Base-by-base conservation (phyloP, 2,113 vertebrate species). In the Brachyhypopomus occidentalis region DNA sequence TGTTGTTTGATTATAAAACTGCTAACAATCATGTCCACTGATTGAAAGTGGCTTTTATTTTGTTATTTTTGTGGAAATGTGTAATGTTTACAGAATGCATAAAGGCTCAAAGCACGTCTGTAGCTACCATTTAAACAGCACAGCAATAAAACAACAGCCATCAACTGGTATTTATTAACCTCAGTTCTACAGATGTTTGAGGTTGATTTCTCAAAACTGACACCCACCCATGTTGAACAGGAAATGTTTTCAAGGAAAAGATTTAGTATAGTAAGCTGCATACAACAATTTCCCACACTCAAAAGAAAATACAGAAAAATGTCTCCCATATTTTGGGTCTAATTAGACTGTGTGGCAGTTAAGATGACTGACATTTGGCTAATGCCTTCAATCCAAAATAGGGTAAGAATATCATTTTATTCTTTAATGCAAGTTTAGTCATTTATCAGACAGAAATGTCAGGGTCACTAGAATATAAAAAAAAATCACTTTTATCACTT, bases 201-300 rank as follows among this genome's bases (percentile, higher is more conserved):
- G 36, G 36, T 41, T 16, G 41, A 9, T 72, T 80, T n/a, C 60
- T 67, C 69, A 78, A 55, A 79, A 11, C 34, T 12, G 30, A 79
- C 64, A 66, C 75, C 69, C 36, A 79, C 71, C 36, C 69, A 2
- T 75, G 45, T 52, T 52, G 45, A 52, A 72, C 23, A 79, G 75
- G 78, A 87, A 78, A 64, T 69, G 36, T 30, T 77, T 72, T 56
- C 25, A 71, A 67, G 23, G 12, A 84, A 70, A 52, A 63, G 2
- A 60, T 58, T 48, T 14, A 66, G n/a, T 67, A 58, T 58, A 66
- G 16, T 67, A 70, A 27, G 59, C 66, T 52, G 52, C 5, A 48
- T 12, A 74, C 23, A n/a, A 71, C 20, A 14, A 7, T 5, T 11
- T 19, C 2, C 23, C 23, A 11, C 59, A 22, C 20, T 23, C 41